Conservation (phyloP, 1,140 invertebrate species). For the Leptinotarsa defecta region DNA sequence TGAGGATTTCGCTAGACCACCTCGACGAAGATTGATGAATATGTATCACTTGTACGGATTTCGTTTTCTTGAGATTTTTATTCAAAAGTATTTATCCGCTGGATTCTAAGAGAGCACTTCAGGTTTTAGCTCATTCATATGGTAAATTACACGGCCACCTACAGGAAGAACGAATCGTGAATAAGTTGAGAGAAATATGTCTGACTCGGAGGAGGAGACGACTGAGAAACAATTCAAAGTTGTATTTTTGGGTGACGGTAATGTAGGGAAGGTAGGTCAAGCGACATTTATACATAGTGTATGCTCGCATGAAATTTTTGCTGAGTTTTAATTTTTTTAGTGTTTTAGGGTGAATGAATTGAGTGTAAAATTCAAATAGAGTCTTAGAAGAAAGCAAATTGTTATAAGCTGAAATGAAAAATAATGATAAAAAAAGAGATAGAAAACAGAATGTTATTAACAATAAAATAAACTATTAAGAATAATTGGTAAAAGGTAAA, state of each 20-base stretch:
- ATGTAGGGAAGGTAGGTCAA: slow-evolving; percentile 75
- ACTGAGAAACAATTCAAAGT: slow-evolving; percentile 76
- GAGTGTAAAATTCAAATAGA: too few relatives aligned
- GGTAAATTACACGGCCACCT: neutral
- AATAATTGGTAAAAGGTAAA: too few relatives aligned
- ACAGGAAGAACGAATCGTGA: neutral
- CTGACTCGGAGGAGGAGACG: slow-evolving; percentile 68
- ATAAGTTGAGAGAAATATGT: slow-evolving; percentile 56
- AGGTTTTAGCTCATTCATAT: slow-evolving; percentile 20
- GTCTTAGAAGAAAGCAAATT: too few relatives aligned
- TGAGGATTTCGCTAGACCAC: neutral
- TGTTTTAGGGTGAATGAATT: too few relatives aligned
- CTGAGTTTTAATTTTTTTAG: too few relatives aligned
- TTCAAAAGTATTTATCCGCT: slow-evolving; percentile 11
- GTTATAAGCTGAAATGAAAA: too few relatives aligned
- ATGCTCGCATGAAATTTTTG: too few relatives aligned
- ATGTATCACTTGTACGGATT: slow-evolving; percentile 13
- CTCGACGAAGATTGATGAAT: slow-evolving; percentile 9
- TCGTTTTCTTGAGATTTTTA: slow-evolving; percentile 11
- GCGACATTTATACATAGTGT: neutral
- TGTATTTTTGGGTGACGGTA: slow-evolving; percentile 78
- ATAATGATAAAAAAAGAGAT: too few relatives aligned
- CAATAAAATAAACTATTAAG: too few relatives aligned
- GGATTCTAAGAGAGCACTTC: slow-evolving; percentile 29
- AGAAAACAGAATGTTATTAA: too few relatives aligned